Conservation (phyloP, 2,113 vertebrate species). For the Campylorhamphus procurvoides region DNA sequence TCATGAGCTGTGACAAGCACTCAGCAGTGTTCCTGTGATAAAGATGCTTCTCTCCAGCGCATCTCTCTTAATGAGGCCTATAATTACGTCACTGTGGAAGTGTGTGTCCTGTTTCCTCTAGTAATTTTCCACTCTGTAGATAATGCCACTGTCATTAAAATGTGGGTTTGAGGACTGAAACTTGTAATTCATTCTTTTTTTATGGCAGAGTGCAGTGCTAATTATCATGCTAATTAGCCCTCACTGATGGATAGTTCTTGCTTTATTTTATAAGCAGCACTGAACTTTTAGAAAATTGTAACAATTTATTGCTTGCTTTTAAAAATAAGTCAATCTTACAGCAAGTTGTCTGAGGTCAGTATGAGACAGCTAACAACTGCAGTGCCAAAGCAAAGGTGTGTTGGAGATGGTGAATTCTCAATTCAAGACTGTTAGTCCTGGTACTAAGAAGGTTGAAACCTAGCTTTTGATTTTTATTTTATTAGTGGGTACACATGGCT, state of each 20-base stretch:
- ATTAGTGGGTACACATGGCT: background rate
- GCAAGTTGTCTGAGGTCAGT: background rate
- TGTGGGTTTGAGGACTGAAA: background rate
- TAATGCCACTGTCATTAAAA: background rate
- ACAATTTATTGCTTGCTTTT: background rate
- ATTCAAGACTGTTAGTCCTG: background rate
- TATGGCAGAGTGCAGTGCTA: background rate
- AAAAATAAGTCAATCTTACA: background rate
- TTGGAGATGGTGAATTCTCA: background rate
- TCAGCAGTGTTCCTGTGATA: background rate
- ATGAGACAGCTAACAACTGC: background rate
- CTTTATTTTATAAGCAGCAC: background rate
- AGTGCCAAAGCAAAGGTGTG: background rate
- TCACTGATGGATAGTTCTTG: background rate
- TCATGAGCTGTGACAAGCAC: background rate
- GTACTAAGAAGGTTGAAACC: background rate
- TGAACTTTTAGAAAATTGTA: background rate
- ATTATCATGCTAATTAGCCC: background rate
- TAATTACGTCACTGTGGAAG: background rate
- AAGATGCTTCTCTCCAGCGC: background rate
- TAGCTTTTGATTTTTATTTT: background rate
- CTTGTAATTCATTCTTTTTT: background rate
- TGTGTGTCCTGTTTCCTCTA: background rate
- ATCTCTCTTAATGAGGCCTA: background rate
- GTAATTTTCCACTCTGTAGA: background rate